These are phyloP conservation scores for Loxodonta africana DNA, from an alignment of 2,113 vertebrate genomes.

Conservation along the genomic window DNA sequence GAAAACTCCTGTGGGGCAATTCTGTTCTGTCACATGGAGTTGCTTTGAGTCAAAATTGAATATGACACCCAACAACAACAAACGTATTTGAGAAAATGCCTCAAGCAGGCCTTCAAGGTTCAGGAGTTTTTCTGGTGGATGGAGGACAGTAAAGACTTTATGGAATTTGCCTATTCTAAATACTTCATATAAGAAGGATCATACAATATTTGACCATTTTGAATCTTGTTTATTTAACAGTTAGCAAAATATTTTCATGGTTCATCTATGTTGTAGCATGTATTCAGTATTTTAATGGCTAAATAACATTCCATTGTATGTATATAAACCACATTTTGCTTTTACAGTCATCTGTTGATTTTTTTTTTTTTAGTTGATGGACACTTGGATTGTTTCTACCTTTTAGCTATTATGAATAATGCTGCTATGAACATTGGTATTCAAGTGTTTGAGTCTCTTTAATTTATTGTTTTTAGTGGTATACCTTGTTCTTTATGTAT, in stretches of 20 bases:
- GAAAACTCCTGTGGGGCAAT: too few relatives aligned
- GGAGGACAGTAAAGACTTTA: too few relatives aligned
- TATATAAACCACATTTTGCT: not conserved
- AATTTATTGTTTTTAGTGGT: conserved; percentile 54
- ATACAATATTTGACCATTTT: not conserved
- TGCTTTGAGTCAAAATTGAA: too few relatives aligned
- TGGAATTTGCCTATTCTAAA: too few relatives aligned
- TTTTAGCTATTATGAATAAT: not conserved
- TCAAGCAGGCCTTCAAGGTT: too few relatives aligned
- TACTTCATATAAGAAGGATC: not conserved
- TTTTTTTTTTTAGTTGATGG: not conserved
- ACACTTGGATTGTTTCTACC: not conserved
- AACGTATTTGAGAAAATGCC: too few relatives aligned
- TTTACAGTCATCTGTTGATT: not conserved
- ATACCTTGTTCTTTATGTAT: not conserved
- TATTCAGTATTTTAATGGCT: not conserved
- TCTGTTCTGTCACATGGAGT: too few relatives aligned
- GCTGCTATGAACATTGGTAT: not conserved
- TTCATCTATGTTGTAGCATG: not conserved
- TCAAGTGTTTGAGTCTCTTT: not conserved
- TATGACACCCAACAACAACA: too few relatives aligned
- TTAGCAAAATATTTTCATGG: not conserved
- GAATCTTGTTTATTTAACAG: not conserved
- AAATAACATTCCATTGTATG: not conserved
- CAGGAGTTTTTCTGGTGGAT: too few relatives aligned